Base-by-base conservation (phyloP, 2,797 vertebrate genomes). In the Thamnophis elegans region DNA sequence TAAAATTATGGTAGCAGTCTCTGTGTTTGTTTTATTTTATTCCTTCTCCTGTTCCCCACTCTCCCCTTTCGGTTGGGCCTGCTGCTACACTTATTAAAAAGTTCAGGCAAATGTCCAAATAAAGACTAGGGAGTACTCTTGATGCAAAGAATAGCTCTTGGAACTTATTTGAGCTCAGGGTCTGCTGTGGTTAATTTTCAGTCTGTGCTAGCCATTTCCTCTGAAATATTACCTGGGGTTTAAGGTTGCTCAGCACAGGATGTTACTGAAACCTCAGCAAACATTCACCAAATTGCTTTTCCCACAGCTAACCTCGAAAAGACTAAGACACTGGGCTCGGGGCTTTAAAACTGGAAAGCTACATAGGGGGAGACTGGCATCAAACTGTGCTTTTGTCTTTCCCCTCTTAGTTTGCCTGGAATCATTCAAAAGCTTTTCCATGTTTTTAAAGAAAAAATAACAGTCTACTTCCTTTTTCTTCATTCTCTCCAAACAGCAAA, bases 141-240 rank as follows among this genome's bases (percentile, higher is more conserved):
- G 98, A 98, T 98, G 98, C 97, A 96, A 98, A 96, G 97, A 97
- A 96, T 97, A 94, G 96, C 95, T 96, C 95, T 95, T 95, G 96
- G 95, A 97, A 97, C 95, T 96, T 97, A 96, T 96, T 97, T 96
- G 96, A 95, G 95, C 95, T 95, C 93, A 94, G 93, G 96, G 96
- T 97, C 97, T 96, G 96, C 97, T 97, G 96, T 94, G 94, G 96
- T 97, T 98, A 97, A 97, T 98, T 98, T 98, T 97, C 97, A 96
- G 96, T 97, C 97, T 97, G 97, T 97, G 97, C 97, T 97, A 97
- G 94, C 97, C 97, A 95, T 98, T 98, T 98, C 97, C 97, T 97
- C 95, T 96, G 97, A 97, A 98, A 98, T 97, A 97, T 97, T 97
- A 98, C 97, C 97, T 98, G 96, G 96, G 97, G 97, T 98, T 98